Evolutionary conservation across 2,113 vertebrate species (phyloP).

Genomic region (Sakesphorus luctuosus): DNA sequence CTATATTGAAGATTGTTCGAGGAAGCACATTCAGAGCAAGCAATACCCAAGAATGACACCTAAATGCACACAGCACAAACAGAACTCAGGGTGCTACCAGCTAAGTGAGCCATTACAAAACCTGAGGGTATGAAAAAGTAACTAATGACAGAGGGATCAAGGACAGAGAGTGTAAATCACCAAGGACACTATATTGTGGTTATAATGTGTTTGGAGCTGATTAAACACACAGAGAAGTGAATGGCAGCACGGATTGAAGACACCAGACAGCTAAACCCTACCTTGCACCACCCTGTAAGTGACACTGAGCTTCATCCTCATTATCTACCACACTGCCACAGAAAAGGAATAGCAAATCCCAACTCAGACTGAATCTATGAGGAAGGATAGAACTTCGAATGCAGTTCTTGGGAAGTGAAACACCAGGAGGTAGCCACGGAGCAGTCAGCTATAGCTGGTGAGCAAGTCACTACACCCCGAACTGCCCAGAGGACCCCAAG

Average conservation of each 20-base stretch:
- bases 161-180: neutral
- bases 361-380: neutral
- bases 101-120: rapidly evolving
- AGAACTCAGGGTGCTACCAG: neutral
- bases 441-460: rapidly evolving
- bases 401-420: neutral
- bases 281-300: rapidly evolving
- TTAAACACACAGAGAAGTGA: neutral
- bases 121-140: neutral
- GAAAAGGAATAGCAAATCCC: neutral
- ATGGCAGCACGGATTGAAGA: rapidly evolving
- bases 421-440: neutral
- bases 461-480: neutral
- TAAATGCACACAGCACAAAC: neutral
- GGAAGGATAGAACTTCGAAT: neutral
- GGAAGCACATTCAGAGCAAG: neutral
- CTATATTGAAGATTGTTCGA: neutral
- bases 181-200: neutral
- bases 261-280: neutral
- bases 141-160: neutral
- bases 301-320: neutral
- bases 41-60: neutral
- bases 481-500: neutral
- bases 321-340: neutral
- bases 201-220: rapidly evolving